Evolutionary conservation across 2,113 vertebrate genomes (phyloP), one percentile per base, ranked within the genome.

Genomic region (Serilophus lunatus): DNA sequence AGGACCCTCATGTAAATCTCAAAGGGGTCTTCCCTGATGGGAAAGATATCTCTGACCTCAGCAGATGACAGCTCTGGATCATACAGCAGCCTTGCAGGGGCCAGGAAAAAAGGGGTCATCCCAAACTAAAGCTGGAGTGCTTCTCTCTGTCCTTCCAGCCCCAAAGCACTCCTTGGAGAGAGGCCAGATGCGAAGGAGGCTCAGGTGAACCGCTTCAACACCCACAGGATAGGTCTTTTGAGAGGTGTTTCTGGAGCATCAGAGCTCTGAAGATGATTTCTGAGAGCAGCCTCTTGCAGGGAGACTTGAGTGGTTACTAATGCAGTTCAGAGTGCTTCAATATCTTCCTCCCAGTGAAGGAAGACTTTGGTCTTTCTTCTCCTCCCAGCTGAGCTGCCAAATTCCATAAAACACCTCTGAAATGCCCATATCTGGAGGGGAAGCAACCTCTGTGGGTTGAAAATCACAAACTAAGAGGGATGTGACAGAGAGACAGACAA

Each of bases 301-400:
- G 40, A 82, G 54, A 12, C 20, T 77, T 18, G 1, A 17, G 20
- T 36, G 18, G n/a, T 13, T 45, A 33, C 26, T 42, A 65, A 33
- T 10, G 23, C 0, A 0, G 13, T 69, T 72, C 63, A 80, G 25
- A 4, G 1, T 5, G 9, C 42, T 18, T 33, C 3, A 3, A 16
- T 63, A 5, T 35, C 38, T 78, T 88, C 53, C 24, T 78, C 12
- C 2, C 15, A 7, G 4, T 26, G 60, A 7, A 83, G 13, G 50
- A 80, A 77, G 44, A 36, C 4, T 20, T 59, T 44, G 36, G 33
- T 65, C 25, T 57, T 80, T 81, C 61, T 71, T 5, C 17, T 82
- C 5, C 22, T 78, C 8, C 13, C 51, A 88, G 22, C 1, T 82
- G 59, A 90, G 49, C 49, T 51, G 10, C 22, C 45, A 51, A 56